Evolutionary conservation across 37 sponge, comb jelly and placozoan species (phyloP).

Genomic region (Crambe crambe): DNA sequence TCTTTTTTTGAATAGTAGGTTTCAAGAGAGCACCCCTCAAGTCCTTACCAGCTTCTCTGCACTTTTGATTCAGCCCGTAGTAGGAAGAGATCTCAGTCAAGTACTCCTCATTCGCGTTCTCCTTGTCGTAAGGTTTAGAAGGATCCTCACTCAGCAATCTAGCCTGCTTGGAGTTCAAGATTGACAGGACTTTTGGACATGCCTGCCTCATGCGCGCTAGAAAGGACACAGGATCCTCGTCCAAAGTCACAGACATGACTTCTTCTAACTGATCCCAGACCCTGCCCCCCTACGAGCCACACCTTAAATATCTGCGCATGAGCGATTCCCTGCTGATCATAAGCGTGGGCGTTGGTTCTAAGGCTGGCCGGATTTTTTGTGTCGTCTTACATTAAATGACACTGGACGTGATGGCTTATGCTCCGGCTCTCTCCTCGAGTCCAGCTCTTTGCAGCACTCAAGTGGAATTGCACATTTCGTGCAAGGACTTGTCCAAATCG

Average conservation of each 20-base stretch:
- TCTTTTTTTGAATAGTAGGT: conserved; percentile 19
- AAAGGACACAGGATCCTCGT: conserved; percentile 35
- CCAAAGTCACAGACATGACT: neutral
- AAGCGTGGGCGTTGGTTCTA: too few relatives aligned
- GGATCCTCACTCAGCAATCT: conserved; percentile 22
- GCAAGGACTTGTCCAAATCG: conserved; percentile 47
- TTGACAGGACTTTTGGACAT: conserved; percentile 5
- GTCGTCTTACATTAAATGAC: neutral
- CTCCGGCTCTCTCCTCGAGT: neutral
- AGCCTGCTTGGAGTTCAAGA: conserved; percentile 30
- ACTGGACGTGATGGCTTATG: conserved; percentile 15
- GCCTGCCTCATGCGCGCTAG: neutral
- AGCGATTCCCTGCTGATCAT: too few relatives aligned
- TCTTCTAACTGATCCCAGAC: too few relatives aligned
- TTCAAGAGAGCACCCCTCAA: conserved; percentile 28
- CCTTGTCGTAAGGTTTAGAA: conserved; percentile 5
- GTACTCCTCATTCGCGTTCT: conserved; percentile 52
- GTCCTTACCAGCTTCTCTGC: conserved; percentile 3
- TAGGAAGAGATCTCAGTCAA: conserved; percentile 18
- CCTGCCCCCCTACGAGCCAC: too few relatives aligned
- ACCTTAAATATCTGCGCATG: too few relatives aligned
- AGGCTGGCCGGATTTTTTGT: neutral
- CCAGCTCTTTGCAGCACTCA: conserved; percentile 23
- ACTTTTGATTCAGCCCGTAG: neutral
- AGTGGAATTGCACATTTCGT: conserved; percentile 63